Percentiles rank a stretch among this genome's conserved stretches.
phyloP scores from a whole-genome alignment of 2,797 vertebrate genomes.

The Chloroceryle inda region DNA sequence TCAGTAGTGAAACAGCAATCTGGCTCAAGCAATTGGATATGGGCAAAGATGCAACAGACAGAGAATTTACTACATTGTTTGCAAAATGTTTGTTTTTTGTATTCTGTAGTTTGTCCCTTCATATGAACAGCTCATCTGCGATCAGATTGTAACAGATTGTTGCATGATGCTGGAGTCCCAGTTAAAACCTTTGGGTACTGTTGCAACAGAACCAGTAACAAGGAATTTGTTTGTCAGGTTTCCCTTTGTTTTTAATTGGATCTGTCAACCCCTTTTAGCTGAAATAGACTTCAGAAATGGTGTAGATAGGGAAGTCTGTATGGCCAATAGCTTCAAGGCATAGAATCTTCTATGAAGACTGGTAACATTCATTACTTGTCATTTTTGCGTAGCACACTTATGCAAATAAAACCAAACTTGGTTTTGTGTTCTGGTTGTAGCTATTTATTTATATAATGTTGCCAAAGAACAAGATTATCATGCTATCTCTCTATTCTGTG shows the following conservation, averaged over 20 bases:
- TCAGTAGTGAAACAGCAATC: background rate
- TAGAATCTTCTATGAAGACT: background rate
- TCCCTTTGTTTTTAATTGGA: constrained; percentile 8
- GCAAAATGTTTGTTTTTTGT: background rate
- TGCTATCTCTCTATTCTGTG: background rate
- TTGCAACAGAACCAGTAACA: background rate
- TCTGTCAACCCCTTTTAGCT: background rate
- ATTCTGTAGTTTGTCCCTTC: background rate
- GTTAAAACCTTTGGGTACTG: background rate
- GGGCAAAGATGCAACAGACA: background rate
- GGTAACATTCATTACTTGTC: background rate
- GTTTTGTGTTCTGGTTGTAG: background rate
- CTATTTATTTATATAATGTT: background rate
- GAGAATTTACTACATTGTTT: background rate
- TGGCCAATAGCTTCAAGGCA: background rate
- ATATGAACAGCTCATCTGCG: background rate
- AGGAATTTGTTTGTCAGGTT: background rate
- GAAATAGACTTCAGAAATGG: background rate
- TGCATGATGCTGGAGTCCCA: background rate
- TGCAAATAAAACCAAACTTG: background rate
- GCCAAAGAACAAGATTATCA: background rate
- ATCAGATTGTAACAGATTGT: background rate
- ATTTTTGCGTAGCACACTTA: background rate
- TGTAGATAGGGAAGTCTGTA: background rate
- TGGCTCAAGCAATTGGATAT: background rate